A percentile compares a stretch with the other conserved stretches of the same genome.
Conservation (phyloP, 2,797 vertebrate genomes). For the Tragelaphus eurycerus region DNA sequence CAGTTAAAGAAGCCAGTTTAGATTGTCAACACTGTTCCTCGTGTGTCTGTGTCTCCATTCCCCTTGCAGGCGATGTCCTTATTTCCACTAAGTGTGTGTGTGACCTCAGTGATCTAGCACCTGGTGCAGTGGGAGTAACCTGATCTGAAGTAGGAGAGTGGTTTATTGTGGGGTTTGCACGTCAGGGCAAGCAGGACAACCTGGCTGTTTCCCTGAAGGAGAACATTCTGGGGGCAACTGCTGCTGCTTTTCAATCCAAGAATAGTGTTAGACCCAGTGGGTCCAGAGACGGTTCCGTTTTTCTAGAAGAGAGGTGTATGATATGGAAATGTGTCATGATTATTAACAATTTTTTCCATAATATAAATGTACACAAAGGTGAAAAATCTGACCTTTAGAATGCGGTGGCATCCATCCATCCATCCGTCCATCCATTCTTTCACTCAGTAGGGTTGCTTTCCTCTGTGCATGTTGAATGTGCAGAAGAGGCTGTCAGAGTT, state of each 20-base stretch:
- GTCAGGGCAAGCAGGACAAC: not conserved
- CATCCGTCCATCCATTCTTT: not conserved
- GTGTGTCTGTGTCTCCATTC: not conserved
- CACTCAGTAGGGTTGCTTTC: not conserved
- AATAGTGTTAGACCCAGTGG: not conserved
- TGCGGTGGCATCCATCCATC: not conserved
- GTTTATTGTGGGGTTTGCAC: not conserved
- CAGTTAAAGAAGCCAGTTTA: not conserved
- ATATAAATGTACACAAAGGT: not conserved
- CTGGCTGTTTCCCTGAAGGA: not conserved
- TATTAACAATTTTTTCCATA: not conserved
- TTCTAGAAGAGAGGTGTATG: not conserved
- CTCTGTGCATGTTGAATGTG: not conserved
- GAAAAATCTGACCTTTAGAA: not conserved
- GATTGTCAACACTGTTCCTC: not conserved
- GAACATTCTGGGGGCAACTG: not conserved
- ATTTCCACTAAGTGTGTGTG: not conserved
- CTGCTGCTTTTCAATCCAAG: not conserved
- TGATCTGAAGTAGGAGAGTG: not conserved
- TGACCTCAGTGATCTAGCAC: not conserved
- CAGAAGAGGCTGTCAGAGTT: not conserved
- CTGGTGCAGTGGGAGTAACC: not conserved
- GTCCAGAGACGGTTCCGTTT: not conserved
- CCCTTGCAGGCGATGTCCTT: not conserved
- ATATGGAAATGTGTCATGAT: not conserved